A percentile compares a stretch with the other conserved stretches of the same genome.
Evolutionary conservation across 2,113 vertebrate species (phyloP).

Genomic region (Lepidothrix coronata): DNA sequence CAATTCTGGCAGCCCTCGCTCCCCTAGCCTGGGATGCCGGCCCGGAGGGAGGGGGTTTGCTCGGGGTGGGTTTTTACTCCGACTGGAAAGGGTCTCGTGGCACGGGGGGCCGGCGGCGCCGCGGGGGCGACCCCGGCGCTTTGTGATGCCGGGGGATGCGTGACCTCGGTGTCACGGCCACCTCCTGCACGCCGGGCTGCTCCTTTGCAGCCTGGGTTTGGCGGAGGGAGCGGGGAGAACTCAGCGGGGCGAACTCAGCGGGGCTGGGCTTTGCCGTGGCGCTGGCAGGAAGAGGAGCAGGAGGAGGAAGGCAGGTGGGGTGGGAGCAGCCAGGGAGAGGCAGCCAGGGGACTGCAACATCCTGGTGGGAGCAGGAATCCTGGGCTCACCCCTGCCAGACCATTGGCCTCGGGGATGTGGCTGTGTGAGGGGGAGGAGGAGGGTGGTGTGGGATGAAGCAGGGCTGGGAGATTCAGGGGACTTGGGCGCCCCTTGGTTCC

Average conservation of each 20-base stretch:
- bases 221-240: background rate
- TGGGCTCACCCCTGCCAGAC: background rate
- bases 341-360: fast-evolving
- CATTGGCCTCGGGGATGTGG: background rate
- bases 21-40: background rate
- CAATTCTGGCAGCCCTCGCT: background rate
- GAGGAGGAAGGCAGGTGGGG: background rate
- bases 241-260: background rate
- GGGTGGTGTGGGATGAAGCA: background rate
- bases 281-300: background rate
- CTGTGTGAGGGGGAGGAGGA: background rate
- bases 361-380: background rate
- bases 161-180: background rate
- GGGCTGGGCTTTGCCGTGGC: background rate
- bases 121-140: background rate
- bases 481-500: background rate
- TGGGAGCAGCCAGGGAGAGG: background rate
- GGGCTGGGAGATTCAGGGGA: background rate
- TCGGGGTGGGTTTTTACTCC: background rate
- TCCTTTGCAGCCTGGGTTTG: background rate
- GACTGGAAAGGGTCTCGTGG: background rate
- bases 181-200: background rate
- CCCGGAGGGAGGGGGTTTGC: background rate
- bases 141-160: background rate
- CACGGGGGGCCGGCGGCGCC: fast-evolving